Conservation (phyloP, 2,113 vertebrate genomes). For the Thunnus thynnus region DNA sequence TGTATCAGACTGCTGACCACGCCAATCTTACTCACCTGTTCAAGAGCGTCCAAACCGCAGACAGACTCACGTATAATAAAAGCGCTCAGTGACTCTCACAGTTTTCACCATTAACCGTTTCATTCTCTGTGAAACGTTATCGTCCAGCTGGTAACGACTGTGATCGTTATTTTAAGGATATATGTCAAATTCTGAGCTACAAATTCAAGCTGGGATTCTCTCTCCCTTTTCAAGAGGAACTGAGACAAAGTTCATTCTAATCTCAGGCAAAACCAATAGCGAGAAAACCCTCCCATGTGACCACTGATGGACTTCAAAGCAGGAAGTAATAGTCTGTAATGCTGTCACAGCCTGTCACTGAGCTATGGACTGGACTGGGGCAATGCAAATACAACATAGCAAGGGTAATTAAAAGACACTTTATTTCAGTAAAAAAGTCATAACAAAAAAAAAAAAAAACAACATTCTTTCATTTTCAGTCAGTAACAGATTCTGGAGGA, state of each 20-base stretch:
- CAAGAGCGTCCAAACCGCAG: not conserved
- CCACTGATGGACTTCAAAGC: slow-evolving; percentile 47
- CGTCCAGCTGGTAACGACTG: fast-evolving
- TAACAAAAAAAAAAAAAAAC: not conserved
- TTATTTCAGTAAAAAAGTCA: slow-evolving; percentile 53
- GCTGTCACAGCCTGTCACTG: not conserved
- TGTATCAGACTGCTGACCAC: not conserved
- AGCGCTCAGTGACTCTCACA: not conserved
- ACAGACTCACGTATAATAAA: not conserved
- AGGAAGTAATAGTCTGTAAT: slow-evolving; percentile 46
- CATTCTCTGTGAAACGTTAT: not conserved
- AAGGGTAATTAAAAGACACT: not conserved
- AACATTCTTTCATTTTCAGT: slow-evolving; percentile 18
- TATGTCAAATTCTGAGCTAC: fast-evolving
- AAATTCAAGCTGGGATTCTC: not conserved
- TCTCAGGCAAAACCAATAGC: slow-evolving; percentile 46
- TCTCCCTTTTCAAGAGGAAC: slow-evolving; percentile 50
- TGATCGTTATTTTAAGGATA: too few species aligned
- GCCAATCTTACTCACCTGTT: slow-evolving; percentile 51
- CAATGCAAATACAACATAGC: not conserved
- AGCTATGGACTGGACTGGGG: not conserved
- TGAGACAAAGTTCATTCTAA: slow-evolving; percentile 79
- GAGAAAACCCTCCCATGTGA: slow-evolving; percentile 67
- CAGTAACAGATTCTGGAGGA: slow-evolving; percentile 61
- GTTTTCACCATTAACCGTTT: too few species aligned